Evolutionary conservation across 2,888 invertebrate species (phyloP), one percentile per base, ranked within the genome.

Genomic region (Pristionchus arcanus): DNA sequence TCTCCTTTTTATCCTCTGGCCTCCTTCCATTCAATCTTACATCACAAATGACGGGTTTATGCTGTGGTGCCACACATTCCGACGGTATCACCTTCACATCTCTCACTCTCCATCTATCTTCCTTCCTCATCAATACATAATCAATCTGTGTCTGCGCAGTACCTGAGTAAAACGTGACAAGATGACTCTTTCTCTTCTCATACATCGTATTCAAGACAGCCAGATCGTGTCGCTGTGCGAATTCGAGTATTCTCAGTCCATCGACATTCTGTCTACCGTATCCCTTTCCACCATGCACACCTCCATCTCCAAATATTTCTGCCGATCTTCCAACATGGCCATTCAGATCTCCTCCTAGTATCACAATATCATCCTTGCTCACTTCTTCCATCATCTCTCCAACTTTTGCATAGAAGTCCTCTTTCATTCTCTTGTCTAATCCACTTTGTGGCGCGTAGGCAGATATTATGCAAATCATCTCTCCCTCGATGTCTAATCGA

Each of bases 61-160:
- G 66, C 66, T 66, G 66, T 9, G 66, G 66, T 28, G 66, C 66
- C 5, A 66, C 66, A 63, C 13, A 9, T 63, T 63, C 83, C 7
- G 83, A 83, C 5, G 83, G 83, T 49, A 83, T 11, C 49, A 83
- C 83, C 34, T n/a, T n/a, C n/a, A n/a, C n/a, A n/a, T n/a, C n/a
- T n/a, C n/a, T n/a, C n/a, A n/a, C n/a, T n/a, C n/a, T 83, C 83
- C 49, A 49, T 49, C 53, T 83, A 37, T 83, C 42, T 7, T 83
- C 49, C 11, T 49, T 83, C 28, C 53, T 63, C 63, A 63, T 63
- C 63, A 19, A 25, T 21, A 63, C 25, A 25, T 63, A 63, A 19
- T 63, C 63, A 63, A 63, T 63, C 63, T 63, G 63, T 16, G 63
- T 63, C 63, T 25, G 63, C 63, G 63, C 63, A 19, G 13, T 19